Base-by-base conservation (phyloP, 1,140 invertebrate genomes). In the Antheraea pernyi region DNA sequence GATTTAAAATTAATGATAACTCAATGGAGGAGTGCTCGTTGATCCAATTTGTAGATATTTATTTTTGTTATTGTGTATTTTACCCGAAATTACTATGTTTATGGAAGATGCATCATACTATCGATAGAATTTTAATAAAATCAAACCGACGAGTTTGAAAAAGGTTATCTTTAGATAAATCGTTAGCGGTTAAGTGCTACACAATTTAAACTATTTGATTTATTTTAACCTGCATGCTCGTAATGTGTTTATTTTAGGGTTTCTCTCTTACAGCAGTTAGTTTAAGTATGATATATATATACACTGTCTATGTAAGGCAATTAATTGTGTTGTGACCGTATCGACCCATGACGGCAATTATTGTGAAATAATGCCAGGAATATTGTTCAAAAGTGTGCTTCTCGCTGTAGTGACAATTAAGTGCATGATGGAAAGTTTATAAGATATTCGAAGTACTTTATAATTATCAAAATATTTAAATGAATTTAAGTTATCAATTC, bases 401-500 rank as follows among this genome's bases (percentile, higher is more conserved):
- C 77, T 84, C 83, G 88, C 89, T 88, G 79, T 85, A 85, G 80
- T 84, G 75, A 81, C 80, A 77, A 78, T 77, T 83, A 82, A 83
- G 81, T 80, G 84, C 84, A 80, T 79, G 80, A 81, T 65, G 77
- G 82, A 81, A 84, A 80, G 76, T 85, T 83, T 83, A 72, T 81
- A 84, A 78, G 76, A 83, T 88, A 90, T 83, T 76, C 77, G 82
- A 89, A 88, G 86, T 90, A 86, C 88, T 92, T 22, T 61, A 85
- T 89, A 89, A 91, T 89, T 90, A 91, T 92, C 91, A 65, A 88
- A 92, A 92, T 92, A 92, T 92, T 93, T 92, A 92, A 93, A 90
- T 53, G 92, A 91, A 86, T 89, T 74, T 93, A 92, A 92, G 91
- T 92, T 93, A 92, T 90, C 64, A 82, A 92, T 92, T 91, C 89